phyloP scores from a whole-genome alignment of 2,113 vertebrate genomes.

The Smithornis capensis region DNA sequence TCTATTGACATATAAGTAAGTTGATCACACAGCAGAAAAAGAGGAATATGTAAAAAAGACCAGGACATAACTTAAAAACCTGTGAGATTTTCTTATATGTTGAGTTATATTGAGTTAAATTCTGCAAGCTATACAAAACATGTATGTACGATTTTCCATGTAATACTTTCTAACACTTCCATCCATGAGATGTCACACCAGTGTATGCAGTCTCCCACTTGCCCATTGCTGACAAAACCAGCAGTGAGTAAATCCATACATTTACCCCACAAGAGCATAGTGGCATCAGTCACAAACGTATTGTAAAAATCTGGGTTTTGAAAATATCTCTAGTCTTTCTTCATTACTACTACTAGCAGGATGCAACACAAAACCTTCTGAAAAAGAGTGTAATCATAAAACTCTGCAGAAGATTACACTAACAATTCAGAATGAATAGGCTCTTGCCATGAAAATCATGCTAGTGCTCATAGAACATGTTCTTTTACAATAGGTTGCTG shows the following conservation, averaged over 20 bases:
- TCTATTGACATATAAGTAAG: not conserved
- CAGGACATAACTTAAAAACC: not conserved
- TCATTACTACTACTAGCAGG: not conserved
- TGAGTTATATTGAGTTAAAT: not conserved
- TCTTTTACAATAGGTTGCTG: not conserved
- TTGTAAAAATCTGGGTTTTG: not conserved
- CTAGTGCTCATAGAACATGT: not conserved
- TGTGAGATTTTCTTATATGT: not conserved
- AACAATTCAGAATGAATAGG: not conserved
- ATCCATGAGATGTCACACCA: not conserved
- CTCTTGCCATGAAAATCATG: not conserved
- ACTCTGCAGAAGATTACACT: not conserved
- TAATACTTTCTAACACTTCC: not conserved
- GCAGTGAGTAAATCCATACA: not conserved
- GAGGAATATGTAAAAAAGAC: not conserved
- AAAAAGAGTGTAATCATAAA: not conserved
- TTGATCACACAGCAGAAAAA: not conserved
- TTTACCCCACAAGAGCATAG: not conserved
- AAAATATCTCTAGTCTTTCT: not conserved
- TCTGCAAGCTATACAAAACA: not conserved
- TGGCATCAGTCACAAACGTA: not conserved
- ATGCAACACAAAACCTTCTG: not conserved
- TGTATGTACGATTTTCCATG: not conserved
- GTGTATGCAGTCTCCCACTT: not conserved
- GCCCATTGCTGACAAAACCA: not conserved